Base-by-base conservation (phyloP, 2,113 vertebrate species). In the Hepsetus odoe region DNA sequence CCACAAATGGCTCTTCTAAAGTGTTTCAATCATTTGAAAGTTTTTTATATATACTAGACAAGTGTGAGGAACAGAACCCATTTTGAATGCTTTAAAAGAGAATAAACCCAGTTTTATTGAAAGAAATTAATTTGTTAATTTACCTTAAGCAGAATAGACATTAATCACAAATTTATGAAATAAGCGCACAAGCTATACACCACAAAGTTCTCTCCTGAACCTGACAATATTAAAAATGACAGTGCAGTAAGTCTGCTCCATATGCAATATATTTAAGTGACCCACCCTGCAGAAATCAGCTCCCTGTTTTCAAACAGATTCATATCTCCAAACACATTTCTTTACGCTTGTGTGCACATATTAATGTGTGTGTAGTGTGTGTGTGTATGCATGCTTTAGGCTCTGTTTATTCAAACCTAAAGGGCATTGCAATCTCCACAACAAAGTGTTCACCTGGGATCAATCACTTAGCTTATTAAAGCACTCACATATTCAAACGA, bases 401-500 rank as follows among this genome's bases (percentile, higher is more conserved):
- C 56, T 77, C 73, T 83, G 82, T 85, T 85, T 85, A 82, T 85
- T 74, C 74, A 85, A 85, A 74, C 75, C 79, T 83, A 84, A 85
- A 83, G 85, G 83, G 74, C 77, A 82, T 77, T 75, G 80, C 77
- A 83, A 81, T 83, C 82, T 84, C 74, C 77, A 82, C 81, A 82
- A 78, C 78, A 81, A 78, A 86, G 79, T 82, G 76, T 82, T 86
- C 83, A 86, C 81, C 83, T 85, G 85, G 85, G 78, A 85, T 86
- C 83, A 83, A 85, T 86, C 83, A 85, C 81, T 83, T 83, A 81
- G 81, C 76, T 83, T 86, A 83, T 85, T 86, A 86, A 86, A 86
- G 78, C 70, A 80, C 78, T 83, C 81, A 84, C 75, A 85, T 80
- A 83, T 86, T 84, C 74, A 84, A 79, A 82, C 61, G 66, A 77